These are phyloP conservation scores for Asarcornis scutulata DNA, from an alignment of 2,113 vertebrate species.

Conservation along the genomic window DNA sequence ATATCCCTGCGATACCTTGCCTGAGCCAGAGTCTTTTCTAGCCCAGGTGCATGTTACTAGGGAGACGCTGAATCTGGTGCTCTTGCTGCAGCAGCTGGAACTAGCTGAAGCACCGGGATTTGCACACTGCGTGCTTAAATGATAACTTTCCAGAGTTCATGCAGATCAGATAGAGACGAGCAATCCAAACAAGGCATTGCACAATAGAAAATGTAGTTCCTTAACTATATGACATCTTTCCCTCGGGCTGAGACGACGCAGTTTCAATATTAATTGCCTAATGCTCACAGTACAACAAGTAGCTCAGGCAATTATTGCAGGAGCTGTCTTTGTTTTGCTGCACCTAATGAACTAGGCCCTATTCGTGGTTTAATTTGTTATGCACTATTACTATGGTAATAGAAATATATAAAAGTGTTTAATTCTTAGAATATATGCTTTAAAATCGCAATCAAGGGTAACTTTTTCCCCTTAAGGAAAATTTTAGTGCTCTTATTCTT, in stretches of 20 bases:
- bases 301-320: slow-evolving; percentile 5
- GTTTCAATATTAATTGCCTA: slow-evolving; percentile 39
- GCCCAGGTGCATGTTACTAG: slow-evolving; percentile 31
- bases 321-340: slow-evolving; percentile 18
- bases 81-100: slow-evolving; percentile 8
- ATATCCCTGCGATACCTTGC: neutral
- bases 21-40: neutral
- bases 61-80: neutral
- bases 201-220: slow-evolving; percentile 21
- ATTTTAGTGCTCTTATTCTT: neutral
- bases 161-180: neutral
- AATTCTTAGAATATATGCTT: neutral
- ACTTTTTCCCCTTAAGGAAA: neutral
- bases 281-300: neutral
- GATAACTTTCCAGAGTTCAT: neutral
- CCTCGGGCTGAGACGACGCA: neutral
- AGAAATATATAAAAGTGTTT: neutral
- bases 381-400: neutral
- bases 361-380: slow-evolving; percentile 1
- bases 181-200: slow-evolving; percentile 13
- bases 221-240: slow-evolving; percentile 34
- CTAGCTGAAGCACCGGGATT: neutral
- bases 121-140: neutral
- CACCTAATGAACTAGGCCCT: neutral
- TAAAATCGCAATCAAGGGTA: neutral